phyloP scores from a whole-genome alignment of 2,888 invertebrate species.

The Pimpla rufipes region DNA sequence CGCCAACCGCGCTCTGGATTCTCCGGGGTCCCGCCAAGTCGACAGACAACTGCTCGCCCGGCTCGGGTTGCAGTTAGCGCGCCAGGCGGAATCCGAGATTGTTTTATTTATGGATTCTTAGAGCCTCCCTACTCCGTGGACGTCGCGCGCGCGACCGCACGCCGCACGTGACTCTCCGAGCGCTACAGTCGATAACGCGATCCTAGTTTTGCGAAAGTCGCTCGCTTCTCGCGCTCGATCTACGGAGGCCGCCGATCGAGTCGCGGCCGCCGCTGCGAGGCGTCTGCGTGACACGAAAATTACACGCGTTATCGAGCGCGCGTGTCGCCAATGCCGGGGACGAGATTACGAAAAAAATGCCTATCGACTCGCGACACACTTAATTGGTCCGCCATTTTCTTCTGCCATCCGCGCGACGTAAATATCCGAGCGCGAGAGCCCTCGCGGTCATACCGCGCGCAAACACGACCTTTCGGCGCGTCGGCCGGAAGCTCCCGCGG shows the following conservation, averaged over 20 bases:
- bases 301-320: not conserved
- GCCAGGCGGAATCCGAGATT: constrained; percentile 71
- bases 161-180: constrained; percentile 20
- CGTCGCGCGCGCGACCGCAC: constrained; percentile 50
- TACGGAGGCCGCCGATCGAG: not conserved
- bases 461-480: not conserved
- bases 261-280: not conserved
- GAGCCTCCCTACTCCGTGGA: constrained; percentile 40
- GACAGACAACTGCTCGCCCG: not conserved
- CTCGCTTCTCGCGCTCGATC: not conserved
- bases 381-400: constrained; percentile 83
- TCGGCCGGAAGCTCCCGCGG: not conserved
- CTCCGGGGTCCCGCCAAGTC: not conserved
- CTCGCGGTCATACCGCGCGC: not conserved
- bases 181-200: not conserved
- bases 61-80: constrained; percentile 7
- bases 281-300: too few relatives aligned
- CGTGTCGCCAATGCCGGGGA: not conserved
- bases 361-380: constrained; percentile 76
- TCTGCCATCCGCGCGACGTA: constrained; percentile 43
- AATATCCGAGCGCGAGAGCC: not conserved
- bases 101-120: constrained; percentile 80
- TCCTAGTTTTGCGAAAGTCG: not conserved
- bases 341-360: constrained; percentile 77
- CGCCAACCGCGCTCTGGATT: not conserved